Evolutionary conservation across 2,113 vertebrate genomes (phyloP).

Genomic region (Heterocephalus glaber): DNA sequence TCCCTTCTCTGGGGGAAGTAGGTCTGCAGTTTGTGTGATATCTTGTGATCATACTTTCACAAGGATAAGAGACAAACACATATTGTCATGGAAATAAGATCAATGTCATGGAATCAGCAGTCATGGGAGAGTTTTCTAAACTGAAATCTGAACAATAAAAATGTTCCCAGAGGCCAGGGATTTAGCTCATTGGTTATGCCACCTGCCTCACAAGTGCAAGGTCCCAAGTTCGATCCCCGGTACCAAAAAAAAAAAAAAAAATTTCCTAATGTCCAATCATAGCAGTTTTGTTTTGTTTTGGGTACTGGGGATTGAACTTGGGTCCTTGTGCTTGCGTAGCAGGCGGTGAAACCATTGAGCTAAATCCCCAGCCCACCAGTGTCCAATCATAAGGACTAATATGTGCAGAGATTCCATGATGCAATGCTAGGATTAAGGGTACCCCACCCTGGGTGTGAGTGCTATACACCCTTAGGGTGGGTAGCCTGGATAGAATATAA

Average conservation of each 20-base stretch:
- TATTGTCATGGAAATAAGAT: neutral
- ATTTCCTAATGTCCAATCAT: no score
- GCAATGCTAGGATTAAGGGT: neutral
- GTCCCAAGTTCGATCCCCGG: no score
- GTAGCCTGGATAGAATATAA: neutral
- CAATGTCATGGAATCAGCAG: neutral
- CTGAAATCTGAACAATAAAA: neutral
- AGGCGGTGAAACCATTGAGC: no score
- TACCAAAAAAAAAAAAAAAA: no score
- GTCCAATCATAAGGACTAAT: neutral
- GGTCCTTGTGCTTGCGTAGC: no score
- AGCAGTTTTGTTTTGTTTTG: no score
- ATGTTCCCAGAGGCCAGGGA: neutral
- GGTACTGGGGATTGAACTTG: no score
- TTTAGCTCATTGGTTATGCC: no score
- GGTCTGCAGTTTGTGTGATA: neutral
- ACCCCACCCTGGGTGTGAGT: neutral
- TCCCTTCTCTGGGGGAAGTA: neutral
- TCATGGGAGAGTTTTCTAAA: neutral
- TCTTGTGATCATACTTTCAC: neutral
- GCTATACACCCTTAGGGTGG: no score
- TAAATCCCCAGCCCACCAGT: no score
- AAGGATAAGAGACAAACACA: neutral
- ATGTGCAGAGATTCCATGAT: neutral
- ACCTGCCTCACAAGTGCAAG: no score